phyloP scores from a whole-genome alignment of 2,888 invertebrate genomes.

The Micoletzkya japonica region DNA sequence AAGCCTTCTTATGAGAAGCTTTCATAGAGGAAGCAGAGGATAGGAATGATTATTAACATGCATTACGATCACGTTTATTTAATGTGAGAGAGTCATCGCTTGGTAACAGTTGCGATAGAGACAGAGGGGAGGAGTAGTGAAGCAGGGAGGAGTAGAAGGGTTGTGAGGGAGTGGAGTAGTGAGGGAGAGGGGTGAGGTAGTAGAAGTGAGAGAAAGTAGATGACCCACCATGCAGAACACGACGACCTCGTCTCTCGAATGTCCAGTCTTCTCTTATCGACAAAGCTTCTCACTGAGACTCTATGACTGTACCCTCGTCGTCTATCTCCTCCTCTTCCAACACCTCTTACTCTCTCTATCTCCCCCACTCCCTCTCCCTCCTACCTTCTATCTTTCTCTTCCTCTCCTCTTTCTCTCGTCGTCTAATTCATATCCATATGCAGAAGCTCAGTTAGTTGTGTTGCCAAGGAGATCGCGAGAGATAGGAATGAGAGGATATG shows the following conservation, averaged over 20 bases:
- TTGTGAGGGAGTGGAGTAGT: background rate
- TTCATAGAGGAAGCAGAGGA: too few species aligned
- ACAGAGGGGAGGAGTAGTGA: background rate
- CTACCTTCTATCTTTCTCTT: background rate
- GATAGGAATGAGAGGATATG: too few species aligned
- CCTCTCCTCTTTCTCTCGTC: background rate
- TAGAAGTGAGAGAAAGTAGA: background rate
- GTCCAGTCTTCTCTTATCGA: background rate
- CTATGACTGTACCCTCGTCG: conserved; percentile 6
- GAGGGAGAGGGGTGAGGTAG: background rate
- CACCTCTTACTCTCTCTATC: background rate
- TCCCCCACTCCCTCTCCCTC: conserved; percentile 8
- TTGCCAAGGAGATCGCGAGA: too few species aligned
- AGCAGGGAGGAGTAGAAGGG: background rate
- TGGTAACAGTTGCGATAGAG: background rate
- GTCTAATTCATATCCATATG: conserved; percentile 15
- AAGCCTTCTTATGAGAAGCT: background rate
- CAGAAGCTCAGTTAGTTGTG: background rate
- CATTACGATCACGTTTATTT: background rate
- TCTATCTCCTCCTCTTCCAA: background rate
- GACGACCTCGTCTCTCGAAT: background rate
- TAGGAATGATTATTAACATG: too few species aligned
- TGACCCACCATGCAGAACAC: background rate
- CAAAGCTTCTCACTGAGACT: background rate
- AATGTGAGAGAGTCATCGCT: too few species aligned